Base-by-base conservation (phyloP, 2,797 vertebrate species). In the Danio aesculapii region DNA sequence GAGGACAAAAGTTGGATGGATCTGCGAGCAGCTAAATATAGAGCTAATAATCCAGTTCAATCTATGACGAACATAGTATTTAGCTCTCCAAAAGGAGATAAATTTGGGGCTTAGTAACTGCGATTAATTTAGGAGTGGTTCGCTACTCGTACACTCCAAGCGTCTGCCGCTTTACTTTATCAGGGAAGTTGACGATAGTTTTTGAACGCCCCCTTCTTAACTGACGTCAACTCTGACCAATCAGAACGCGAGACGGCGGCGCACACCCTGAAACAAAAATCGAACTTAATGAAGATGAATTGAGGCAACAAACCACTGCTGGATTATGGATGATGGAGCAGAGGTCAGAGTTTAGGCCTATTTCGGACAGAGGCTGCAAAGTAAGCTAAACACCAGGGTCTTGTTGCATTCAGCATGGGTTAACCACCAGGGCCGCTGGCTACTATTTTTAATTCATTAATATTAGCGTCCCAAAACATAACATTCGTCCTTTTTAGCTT, bases 101-200 rank as follows among this genome's bases (percentile, higher is more conserved):
- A 8, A 63, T 53, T 2, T 12, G n/a, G 49, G 3, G 47, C 3
- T 41, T 21, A 17, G 8, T 67, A 16, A 41, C 41, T 66, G 61
- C 69, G 52, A 41, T 19, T 73, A 57, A 17, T 49, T 41, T 16
- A 53, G 39, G 10, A 50, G 14, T 52, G 39, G 47, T 50, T 53
- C 41, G 12, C 9, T 16, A 6, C 59, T 66, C 21, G 39, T n/a
- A 47, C 21, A 58, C 52, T 49, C 19, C 50, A 41, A 62, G 69
- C 69, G 16, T 70, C 67, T 41, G 63, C 21, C 19, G 74, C 50
- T 77, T 47, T 43, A 79, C 77, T 84, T 64, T 73, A 80, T 80
- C 64, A 74, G 84, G 79, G 79, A 85, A 84, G 86, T 82, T 85
- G 57, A 62, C 17, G 68, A 80, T 79, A 55, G 62, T 66, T 80